Conservation (phyloP, 2,797 vertebrate species). For the Trachops cirrhosus region DNA sequence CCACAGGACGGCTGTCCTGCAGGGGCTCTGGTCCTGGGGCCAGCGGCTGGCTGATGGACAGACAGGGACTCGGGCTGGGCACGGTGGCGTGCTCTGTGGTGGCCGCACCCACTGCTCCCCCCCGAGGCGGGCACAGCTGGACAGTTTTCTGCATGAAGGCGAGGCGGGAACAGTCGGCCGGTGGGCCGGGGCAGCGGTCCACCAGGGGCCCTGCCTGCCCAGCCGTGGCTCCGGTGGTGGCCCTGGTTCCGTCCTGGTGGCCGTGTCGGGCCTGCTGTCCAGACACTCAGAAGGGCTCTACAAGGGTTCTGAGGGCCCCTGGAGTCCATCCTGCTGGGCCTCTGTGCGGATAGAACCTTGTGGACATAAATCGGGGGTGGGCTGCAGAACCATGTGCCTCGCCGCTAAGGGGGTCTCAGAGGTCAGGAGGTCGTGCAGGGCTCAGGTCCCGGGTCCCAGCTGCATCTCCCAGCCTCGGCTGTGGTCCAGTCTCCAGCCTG, state of each 20-base stretch:
- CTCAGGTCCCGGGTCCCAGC: neutral
- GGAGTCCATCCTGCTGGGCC: neutral
- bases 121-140: accelerated
- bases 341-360: neutral
- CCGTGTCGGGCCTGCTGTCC: no score
- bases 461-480: accelerated
- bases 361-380: neutral
- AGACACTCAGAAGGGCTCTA: neutral
- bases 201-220: neutral
- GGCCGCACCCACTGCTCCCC: neutral
- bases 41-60: neutral
- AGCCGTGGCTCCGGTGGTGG: neutral
- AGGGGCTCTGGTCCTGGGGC: neutral
- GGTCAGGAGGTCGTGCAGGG: neutral
- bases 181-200: no score
- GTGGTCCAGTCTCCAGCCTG: neutral
- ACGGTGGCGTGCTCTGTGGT: neutral
- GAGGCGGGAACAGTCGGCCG: neutral
- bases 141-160: neutral
- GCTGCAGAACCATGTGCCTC: neutral
- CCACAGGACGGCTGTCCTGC: neutral
- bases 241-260: neutral
- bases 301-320: neutral
- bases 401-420: neutral
- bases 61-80: neutral